phyloP scores from a whole-genome alignment of 2,113 vertebrate genomes.

The Phainopepla nitens region DNA sequence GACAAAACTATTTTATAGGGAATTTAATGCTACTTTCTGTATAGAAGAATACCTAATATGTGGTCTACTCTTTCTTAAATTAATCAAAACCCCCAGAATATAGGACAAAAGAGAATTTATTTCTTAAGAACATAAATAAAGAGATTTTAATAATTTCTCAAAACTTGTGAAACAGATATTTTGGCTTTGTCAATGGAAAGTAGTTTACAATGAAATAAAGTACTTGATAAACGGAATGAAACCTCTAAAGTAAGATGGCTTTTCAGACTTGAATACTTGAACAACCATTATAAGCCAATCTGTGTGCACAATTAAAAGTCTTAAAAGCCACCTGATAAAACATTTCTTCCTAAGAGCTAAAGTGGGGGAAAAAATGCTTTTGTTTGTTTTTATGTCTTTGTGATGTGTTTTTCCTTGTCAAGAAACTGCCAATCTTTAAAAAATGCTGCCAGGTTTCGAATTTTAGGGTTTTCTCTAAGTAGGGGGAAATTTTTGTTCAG shows the following conservation, averaged over 20 bases:
- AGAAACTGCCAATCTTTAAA: background rate
- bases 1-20: background rate
- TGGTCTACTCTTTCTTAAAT: background rate
- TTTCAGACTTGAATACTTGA: background rate
- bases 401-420: background rate
- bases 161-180: background rate
- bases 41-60: background rate
- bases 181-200: background rate
- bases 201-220: background rate
- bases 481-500: background rate
- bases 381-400: background rate
- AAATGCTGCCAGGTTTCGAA: background rate
- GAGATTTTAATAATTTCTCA: background rate
- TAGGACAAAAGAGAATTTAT: background rate
- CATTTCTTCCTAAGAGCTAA: background rate
- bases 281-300: background rate
- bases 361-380: fast-evolving
- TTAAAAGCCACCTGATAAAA: background rate
- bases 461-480: background rate
- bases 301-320: background rate
- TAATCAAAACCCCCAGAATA: background rate
- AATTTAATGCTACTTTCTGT: background rate
- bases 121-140: background rate
- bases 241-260: background rate
- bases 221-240: background rate